These are phyloP conservation scores for Lophotriccus pileatus DNA, from an alignment of 2,797 vertebrate genomes.

Conservation along the genomic window DNA sequence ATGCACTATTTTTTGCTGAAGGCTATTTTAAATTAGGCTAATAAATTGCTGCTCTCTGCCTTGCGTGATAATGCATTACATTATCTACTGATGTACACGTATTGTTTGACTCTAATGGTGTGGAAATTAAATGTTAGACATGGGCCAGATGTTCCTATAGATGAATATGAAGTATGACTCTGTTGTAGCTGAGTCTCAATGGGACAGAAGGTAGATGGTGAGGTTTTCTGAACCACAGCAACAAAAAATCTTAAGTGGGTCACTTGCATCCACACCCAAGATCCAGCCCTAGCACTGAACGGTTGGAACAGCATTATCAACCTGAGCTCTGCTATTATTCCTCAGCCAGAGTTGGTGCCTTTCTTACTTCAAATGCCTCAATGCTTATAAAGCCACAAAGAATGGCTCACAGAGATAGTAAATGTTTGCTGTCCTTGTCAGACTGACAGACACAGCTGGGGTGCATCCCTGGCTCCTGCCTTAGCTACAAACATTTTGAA, in stretches of 20 bases:
- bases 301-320: constrained; percentile 4
- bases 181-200: constrained; percentile 69
- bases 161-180: constrained; percentile 79
- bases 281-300: neutral
- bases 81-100: constrained; percentile 85
- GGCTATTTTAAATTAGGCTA: constrained; percentile 94
- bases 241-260: constrained; percentile 52
- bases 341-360: neutral
- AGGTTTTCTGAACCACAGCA: constrained; percentile 42
- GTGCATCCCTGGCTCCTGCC: neutral
- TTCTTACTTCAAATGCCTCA: constrained; percentile 23
- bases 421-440: constrained; percentile 8
- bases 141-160: constrained; percentile 81
- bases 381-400: constrained; percentile 1
- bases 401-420: neutral
- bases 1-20: constrained; percentile 84
- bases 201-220: constrained; percentile 55
- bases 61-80: constrained; percentile 87
- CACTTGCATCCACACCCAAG: neutral
- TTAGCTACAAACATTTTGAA: neutral
- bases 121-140: constrained; percentile 84
- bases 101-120: constrained; percentile 86
- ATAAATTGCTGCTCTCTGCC: constrained; percentile 90
- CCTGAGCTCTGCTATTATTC: neutral
- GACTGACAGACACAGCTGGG: neutral